Evolutionary conservation across 2,113 vertebrate species (phyloP).

Genomic region (Cyanistes caeruleus): DNA sequence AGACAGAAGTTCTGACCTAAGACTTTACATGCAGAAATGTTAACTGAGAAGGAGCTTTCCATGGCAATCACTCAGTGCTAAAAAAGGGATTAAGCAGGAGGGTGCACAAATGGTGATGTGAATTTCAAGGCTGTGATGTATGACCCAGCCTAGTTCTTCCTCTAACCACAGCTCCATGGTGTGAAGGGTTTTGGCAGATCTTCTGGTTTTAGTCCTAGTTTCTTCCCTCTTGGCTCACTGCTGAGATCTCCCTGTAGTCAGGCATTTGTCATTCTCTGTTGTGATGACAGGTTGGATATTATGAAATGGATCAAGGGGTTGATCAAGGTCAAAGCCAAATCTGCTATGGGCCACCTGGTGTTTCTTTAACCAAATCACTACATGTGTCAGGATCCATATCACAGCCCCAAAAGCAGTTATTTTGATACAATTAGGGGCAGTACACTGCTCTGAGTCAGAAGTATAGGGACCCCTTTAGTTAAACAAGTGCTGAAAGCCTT

Average conservation of each 20-base stretch:
- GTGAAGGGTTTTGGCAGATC: background rate
- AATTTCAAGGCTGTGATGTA: background rate
- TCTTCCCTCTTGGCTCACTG: background rate
- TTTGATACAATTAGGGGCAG: background rate
- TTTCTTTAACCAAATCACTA: background rate
- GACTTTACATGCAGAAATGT: background rate
- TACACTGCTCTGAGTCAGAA: background rate
- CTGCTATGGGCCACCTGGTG: background rate
- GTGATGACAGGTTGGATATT: background rate
- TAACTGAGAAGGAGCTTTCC: background rate
- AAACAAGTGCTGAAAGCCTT: background rate
- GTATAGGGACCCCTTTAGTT: background rate
- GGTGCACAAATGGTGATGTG: background rate
- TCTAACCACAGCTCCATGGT: background rate
- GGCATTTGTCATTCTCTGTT: background rate
- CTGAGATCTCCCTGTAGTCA: background rate
- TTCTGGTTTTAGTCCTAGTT: background rate
- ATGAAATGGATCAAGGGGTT: background rate
- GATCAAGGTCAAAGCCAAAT: background rate
- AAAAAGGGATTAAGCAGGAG: background rate
- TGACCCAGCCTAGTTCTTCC: background rate
- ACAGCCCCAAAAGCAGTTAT: background rate
- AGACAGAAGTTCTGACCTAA: background rate
- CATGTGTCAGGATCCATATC: background rate
- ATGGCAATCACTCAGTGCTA: background rate